Base-by-base conservation (phyloP, 2,888 invertebrate genomes). In the Amiota mariae region DNA sequence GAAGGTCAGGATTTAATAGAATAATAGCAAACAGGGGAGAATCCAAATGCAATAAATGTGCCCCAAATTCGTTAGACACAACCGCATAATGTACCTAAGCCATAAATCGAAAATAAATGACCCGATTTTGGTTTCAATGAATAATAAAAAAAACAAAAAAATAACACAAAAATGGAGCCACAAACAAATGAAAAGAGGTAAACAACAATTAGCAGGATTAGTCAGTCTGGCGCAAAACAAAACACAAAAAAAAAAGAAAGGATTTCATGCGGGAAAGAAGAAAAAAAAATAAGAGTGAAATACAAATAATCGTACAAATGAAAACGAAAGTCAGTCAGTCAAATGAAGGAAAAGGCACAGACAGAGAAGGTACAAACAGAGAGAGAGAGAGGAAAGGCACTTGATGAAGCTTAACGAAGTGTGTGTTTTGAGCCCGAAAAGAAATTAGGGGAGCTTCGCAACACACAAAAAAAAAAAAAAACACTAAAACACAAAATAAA, bases 101-200 rank as follows among this genome's bases (percentile, higher is more conserved):
- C 54, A 54, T 59, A 59, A 57, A 59, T 63, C 15, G 63, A 63
- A 63, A 13, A 13, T 46, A 18, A 63, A 63, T 63, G 63, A 63
- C 63, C 63, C 46, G n/a, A 13, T 36, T 63, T 46, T 12, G 54
- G 54, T 54, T 12, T 51, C 51, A 51, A n/a, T 2, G 51, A 2
- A 51, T 4, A 2, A 1, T 2, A 6, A 36, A 6, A 36, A 6
- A 6, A 6, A 36, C 6, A 36, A 36, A 36, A 36, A 36, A 36
- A 36, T 6, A 36, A 54, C 9, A 54, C 54, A 8, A 15, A 54
- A 54, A 54, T 13, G n/a, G 15, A 15, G 13, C n/a, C 54, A 54
- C 13, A 15, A 54, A 54, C 15, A 15, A 54, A 54, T 54, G 54
- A 54, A 15, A 9, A 15, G 54, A 54, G 54, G 15, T 8, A 54